Conservation (phyloP, 2,797 vertebrate species). For the Pantherophis alleghaniensis region DNA sequence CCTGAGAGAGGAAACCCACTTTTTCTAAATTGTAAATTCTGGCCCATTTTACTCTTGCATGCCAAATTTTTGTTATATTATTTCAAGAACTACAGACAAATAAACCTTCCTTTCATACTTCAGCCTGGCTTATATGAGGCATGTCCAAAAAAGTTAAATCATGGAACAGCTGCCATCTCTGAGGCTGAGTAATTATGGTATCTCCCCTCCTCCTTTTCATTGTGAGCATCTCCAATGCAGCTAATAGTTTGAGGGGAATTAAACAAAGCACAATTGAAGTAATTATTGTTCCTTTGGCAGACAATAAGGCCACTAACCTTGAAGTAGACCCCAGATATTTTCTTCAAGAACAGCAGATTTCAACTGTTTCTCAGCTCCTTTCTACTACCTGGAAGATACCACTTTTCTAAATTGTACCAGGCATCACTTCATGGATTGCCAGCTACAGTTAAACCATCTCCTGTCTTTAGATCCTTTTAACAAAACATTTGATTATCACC, state of each 20-base stretch:
- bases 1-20: not conserved
- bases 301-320: not conserved
- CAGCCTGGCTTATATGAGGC: not conserved
- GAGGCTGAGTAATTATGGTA: not conserved
- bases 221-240: not conserved
- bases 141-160: not conserved
- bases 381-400: not conserved
- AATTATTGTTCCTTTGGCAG: not conserved
- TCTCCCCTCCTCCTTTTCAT: not conserved
- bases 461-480: not conserved
- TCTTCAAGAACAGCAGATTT: not conserved
- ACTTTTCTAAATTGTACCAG: not conserved
- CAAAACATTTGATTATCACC: not conserved
- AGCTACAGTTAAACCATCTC: not conserved
- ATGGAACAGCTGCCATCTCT: not conserved
- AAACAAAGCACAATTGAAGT: not conserved
- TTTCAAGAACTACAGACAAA: not conserved
- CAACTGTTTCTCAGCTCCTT: not conserved
- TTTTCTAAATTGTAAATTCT: not conserved
- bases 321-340: not conserved
- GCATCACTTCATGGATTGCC: not conserved
- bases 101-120: not conserved
- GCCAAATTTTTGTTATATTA: not conserved
- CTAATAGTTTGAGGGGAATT: not conserved
- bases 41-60: not conserved